phyloP scores from a whole-genome alignment of 2,113 vertebrate species.

The Tachysurus vachellii region DNA sequence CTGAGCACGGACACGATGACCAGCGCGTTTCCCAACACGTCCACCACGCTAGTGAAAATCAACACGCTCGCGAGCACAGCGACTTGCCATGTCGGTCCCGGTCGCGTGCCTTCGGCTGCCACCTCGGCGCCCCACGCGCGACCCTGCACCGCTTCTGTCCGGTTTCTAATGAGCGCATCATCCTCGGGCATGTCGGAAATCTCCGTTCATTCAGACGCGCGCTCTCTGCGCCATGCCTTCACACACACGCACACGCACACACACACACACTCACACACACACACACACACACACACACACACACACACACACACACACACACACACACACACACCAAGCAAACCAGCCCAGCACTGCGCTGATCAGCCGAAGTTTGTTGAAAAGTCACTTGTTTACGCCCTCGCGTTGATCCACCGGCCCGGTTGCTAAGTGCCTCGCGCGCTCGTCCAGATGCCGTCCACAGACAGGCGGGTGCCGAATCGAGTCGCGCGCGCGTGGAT shows the following conservation, averaged over 20 bases:
- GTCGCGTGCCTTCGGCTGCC: conserved; percentile 40
- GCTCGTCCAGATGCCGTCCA: neutral
- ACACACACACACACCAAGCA: neutral
- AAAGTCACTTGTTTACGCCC: neutral
- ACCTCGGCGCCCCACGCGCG: conserved; percentile 20
- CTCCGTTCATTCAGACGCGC: conserved; percentile 22
- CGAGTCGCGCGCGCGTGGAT: neutral
- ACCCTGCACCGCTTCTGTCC: conserved; percentile 63
- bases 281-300: neutral
- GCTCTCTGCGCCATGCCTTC: neutral
- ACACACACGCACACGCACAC: neutral
- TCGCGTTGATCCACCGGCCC: neutral
- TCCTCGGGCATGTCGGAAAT: conserved; percentile 71
- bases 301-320: neutral
- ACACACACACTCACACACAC: neutral
- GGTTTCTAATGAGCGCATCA: conserved; percentile 68
- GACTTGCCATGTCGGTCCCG: conserved; percentile 72
- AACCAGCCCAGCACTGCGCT: neutral
- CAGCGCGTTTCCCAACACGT: conserved; percentile 77
- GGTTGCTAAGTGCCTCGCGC: neutral
- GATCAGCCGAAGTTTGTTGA: neutral
- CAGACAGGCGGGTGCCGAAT: neutral
- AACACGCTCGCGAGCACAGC: conserved; percentile 74
- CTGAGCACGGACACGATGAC: conserved; percentile 77
- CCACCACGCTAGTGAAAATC: conserved; percentile 78